Conservation (phyloP, 2,888 invertebrate genomes). For the Eustalomyia histrio region DNA sequence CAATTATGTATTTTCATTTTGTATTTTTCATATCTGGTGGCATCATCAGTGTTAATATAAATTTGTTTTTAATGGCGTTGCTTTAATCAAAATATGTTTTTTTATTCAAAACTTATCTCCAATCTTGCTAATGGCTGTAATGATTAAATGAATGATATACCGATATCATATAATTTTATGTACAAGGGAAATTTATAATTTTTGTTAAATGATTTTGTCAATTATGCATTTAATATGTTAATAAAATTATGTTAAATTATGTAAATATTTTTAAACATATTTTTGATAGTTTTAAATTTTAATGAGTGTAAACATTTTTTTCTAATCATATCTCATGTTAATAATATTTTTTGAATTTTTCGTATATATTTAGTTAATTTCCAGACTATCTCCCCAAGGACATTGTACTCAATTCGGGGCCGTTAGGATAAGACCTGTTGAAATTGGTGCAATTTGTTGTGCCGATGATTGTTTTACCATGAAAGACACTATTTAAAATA, state of each 20-base stretch:
- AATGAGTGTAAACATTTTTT: no score
- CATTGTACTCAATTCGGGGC: no score
- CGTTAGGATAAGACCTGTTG: no score
- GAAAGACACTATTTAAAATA: no score
- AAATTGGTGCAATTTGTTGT: no score
- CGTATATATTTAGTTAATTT: no score
- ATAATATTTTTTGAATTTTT: no score
- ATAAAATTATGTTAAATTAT: not conserved
- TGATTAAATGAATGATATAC: constrained; percentile 26
- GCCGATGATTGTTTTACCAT: no score
- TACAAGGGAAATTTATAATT: not conserved
- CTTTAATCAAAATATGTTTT: not conserved
- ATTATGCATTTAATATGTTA: not conserved
- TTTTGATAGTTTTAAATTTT: no score
- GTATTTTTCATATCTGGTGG: constrained; percentile 35
- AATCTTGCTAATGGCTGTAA: constrained; percentile 41
- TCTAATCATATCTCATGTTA: no score
- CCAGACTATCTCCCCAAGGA: no score
- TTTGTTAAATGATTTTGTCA: constrained; percentile 1
- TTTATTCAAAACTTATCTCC: constrained; percentile 38
- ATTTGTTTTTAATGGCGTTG: constrained; percentile 35
- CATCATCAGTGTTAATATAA: constrained; percentile 54
- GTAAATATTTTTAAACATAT: not conserved
- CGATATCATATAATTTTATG: not conserved
- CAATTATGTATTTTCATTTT: constrained; percentile 31